Percentiles rank a stretch among this genome's conserved stretches.
phyloP scores from a whole-genome alignment of 1,140 invertebrate species.

The Magallana ariakensis region DNA sequence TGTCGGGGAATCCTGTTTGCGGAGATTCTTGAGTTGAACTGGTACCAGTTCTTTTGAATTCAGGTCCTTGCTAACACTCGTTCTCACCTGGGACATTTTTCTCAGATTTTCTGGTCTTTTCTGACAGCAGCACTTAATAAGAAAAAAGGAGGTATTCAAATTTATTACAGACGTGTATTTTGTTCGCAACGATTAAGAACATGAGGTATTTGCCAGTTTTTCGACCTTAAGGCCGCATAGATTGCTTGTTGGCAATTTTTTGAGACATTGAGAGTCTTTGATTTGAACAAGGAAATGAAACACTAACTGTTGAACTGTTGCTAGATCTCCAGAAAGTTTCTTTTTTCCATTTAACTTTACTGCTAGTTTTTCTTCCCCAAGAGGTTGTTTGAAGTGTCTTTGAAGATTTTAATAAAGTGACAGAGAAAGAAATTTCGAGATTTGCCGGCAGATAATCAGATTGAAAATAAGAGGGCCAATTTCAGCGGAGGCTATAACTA shows the following conservation, averaged over 20 bases:
- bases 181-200: not conserved
- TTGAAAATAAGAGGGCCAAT: too few relatives aligned
- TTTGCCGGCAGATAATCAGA: too few relatives aligned
- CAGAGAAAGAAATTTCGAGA: too few relatives aligned
- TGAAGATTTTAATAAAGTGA: too few relatives aligned
- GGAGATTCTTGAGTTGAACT: not conserved
- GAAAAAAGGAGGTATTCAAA: not conserved
- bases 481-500: too few relatives aligned
- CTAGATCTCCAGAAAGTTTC: too few relatives aligned
- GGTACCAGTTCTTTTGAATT: not conserved
- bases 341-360: too few relatives aligned
- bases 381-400: too few relatives aligned
- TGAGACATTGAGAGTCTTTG: not conserved
- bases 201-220: not conserved
- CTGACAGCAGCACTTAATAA: not conserved
- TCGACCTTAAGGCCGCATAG: not conserved
- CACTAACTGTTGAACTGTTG: too few relatives aligned
- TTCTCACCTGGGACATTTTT: not conserved
- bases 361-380: too few relatives aligned
- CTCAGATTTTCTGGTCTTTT: not conserved
- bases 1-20: slow-evolving; percentile 16
- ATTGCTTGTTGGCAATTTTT: not conserved
- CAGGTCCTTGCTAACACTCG: not conserved
- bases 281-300: not conserved
- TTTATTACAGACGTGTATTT: slow-evolving; percentile 13